These are phyloP conservation scores for Macrobrachium rosenbergii DNA, from an alignment of 1,140 invertebrate species.

Conservation along the genomic window DNA sequence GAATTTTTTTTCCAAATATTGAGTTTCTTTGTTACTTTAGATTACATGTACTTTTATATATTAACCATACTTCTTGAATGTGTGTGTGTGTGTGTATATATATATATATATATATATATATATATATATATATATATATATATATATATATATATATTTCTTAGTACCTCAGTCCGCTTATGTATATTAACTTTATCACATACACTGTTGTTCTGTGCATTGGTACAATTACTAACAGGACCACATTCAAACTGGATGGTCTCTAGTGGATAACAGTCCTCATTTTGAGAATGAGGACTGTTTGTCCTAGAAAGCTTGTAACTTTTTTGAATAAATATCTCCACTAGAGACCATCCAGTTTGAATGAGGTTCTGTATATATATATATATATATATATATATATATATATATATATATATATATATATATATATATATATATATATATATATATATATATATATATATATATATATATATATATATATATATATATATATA, in stretches of 20 bases:
- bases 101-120: slow-evolving; percentile 32
- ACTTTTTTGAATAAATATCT: no score
- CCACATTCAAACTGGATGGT: no score
- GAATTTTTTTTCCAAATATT: no score
- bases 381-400: slow-evolving; percentile 39
- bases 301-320: no score
- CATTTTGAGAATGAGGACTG: no score
- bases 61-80: neutral
- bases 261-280: no score
- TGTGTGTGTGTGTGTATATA: slow-evolving; percentile 26
- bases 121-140: slow-evolving; percentile 34
- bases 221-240: no score
- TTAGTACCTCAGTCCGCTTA: no score
- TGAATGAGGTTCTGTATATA: slow-evolving; percentile 4
- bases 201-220: no score
- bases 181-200: no score
- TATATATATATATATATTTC: slow-evolving; percentile 29
- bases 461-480: slow-evolving; percentile 32
- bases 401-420: slow-evolving; percentile 25
- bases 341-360: no score
- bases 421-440: slow-evolving; percentile 32
- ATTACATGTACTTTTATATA: neutral
- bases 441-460: slow-evolving; percentile 36
- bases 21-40: neutral
- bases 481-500: slow-evolving; percentile 7